Percentiles rank a stretch among this genome's conserved stretches.
Conservation (phyloP, 1,140 invertebrate species). For the Triops longicaudatus region DNA sequence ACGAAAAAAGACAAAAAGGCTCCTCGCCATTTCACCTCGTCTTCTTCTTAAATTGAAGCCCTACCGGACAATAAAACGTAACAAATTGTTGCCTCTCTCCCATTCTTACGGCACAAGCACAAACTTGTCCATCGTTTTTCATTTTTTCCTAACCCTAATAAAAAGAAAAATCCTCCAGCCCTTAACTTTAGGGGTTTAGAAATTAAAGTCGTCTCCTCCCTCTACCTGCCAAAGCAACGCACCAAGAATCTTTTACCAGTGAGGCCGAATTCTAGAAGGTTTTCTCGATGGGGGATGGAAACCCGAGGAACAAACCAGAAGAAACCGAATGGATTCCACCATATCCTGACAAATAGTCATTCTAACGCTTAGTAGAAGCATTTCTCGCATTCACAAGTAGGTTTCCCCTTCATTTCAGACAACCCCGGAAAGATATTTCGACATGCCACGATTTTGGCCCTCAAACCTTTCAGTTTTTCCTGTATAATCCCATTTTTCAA, state of each 20-base stretch:
- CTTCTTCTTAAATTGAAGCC: not conserved
- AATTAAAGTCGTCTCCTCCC: not conserved
- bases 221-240: not conserved
- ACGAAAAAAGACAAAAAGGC: not conserved
- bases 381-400: slow-evolving; percentile 2
- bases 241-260: not conserved
- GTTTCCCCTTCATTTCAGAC: not conserved
- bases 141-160: slow-evolving; percentile 12
- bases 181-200: not conserved
- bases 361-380: not conserved
- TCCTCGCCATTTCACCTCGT: not conserved
- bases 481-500: not conserved
- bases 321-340: not conserved
- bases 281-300: not conserved
- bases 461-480: not conserved
- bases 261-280: not conserved
- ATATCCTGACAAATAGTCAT: slow-evolving; percentile 4
- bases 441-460: not conserved
- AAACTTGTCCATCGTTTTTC: not conserved
- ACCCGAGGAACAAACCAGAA: not conserved
- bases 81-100: not conserved
- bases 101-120: not conserved
- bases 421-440: no score
- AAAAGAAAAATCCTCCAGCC: not conserved
- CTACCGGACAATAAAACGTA: not conserved